A percentile compares a stretch with the other conserved stretches of the same genome.
These are phyloP conservation scores for Pseudotriccus pelzelni DNA, from an alignment of 2,797 vertebrate species.

Conservation along the genomic window DNA sequence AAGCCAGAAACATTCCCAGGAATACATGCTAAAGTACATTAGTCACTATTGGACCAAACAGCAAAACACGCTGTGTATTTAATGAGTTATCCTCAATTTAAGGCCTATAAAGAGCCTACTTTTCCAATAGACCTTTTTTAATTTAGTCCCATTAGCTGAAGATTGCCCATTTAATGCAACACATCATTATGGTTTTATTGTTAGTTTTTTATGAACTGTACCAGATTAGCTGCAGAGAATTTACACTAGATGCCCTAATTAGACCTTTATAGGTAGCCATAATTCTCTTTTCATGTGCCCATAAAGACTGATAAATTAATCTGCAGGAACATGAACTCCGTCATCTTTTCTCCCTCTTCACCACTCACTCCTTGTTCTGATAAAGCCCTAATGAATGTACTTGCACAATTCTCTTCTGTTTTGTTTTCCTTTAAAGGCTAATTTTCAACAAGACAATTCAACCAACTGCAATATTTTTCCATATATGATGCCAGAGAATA, in stretches of 20 bases:
- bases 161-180: slow-evolving; percentile 69
- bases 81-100: slow-evolving; percentile 65
- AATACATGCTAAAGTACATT: slow-evolving; percentile 9
- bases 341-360: slow-evolving; percentile 30
- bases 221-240: slow-evolving; percentile 56
- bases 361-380: slow-evolving; percentile 53
- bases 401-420: slow-evolving; percentile 71
- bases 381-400: slow-evolving; percentile 62
- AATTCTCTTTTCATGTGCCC: slow-evolving; percentile 67
- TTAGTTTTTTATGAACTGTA: slow-evolving; percentile 68
- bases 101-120: slow-evolving; percentile 50
- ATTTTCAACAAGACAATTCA: slow-evolving; percentile 74
- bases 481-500: slow-evolving; percentile 77
- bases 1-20: slow-evolving; percentile 9
- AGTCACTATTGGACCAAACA: slow-evolving; percentile 17
- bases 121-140: slow-evolving; percentile 61
- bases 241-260: slow-evolving; percentile 60
- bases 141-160: slow-evolving; percentile 61
- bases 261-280: slow-evolving; percentile 65
- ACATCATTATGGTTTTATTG: slow-evolving; percentile 66
- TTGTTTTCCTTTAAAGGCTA: slow-evolving; percentile 78
- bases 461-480: slow-evolving; percentile 77
- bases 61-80: slow-evolving; percentile 26
- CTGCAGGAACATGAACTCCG: slow-evolving; percentile 42
- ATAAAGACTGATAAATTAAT: slow-evolving; percentile 69